Evolutionary conservation across 1,140 invertebrate species (phyloP).

Genomic region (Lethrus apterus): DNA sequence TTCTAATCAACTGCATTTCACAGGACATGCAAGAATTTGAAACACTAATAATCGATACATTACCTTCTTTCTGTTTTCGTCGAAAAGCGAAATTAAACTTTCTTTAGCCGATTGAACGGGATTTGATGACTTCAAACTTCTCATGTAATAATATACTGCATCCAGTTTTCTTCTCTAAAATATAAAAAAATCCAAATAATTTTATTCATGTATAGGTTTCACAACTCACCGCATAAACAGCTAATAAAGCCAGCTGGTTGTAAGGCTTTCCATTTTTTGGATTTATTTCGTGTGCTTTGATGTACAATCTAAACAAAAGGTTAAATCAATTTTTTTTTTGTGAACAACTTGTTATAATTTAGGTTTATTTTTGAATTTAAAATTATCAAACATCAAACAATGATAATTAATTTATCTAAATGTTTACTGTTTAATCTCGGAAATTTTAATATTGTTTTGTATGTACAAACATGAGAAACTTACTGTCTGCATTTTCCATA

Average conservation of each 20-base stretch:
- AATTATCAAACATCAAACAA: too few relatives aligned
- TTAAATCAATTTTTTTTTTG: too few relatives aligned
- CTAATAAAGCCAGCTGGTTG: slow-evolving; percentile 89
- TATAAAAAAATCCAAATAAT: slow-evolving; percentile 15
- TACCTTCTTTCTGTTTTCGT: slow-evolving; percentile 91
- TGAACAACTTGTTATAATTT: background rate
- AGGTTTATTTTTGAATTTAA: too few relatives aligned
- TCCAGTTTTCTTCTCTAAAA: slow-evolving; percentile 85
- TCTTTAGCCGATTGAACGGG: slow-evolving; percentile 85
- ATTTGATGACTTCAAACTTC: slow-evolving; percentile 89
- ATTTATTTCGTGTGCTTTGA: slow-evolving; percentile 87
- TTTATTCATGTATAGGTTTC: slow-evolving; percentile 3
- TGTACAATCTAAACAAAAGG: slow-evolving; percentile 63
- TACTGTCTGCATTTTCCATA: slow-evolving; percentile 76
- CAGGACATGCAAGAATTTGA: too few relatives aligned
- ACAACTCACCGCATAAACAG: slow-evolving; percentile 75
- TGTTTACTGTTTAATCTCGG: too few relatives aligned
- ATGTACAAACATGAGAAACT: slow-evolving; percentile 32
- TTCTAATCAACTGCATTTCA: too few relatives aligned
- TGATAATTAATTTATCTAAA: too few relatives aligned
- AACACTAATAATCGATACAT: slow-evolving; percentile 25
- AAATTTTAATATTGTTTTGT: too few relatives aligned
- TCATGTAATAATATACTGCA: slow-evolving; percentile 95
- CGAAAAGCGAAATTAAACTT: slow-evolving; percentile 79
- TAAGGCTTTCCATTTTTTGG: slow-evolving; percentile 93